These are phyloP conservation scores for Anabas testudineus DNA, from an alignment of 2,797 vertebrate genomes.

Conservation along the genomic window DNA sequence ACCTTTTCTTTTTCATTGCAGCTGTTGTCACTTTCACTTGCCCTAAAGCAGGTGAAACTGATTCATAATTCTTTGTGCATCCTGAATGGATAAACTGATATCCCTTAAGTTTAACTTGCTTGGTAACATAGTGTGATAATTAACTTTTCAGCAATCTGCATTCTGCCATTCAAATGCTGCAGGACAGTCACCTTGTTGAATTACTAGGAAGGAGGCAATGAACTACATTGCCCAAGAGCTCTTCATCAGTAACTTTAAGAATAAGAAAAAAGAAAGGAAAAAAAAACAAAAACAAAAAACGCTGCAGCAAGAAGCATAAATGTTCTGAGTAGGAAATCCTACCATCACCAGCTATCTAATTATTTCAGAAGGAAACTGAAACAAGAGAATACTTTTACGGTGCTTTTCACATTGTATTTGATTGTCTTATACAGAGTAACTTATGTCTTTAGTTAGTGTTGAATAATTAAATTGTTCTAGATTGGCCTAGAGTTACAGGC, in stretches of 20 bases:
- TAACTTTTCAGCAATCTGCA: too few relatives aligned
- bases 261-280: too few relatives aligned
- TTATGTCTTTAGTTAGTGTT: not conserved
- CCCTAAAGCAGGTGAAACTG: too few relatives aligned
- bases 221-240: not conserved
- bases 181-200: not conserved
- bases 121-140: too few relatives aligned
- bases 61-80: too few relatives aligned
- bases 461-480: not conserved
- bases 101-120: too few relatives aligned
- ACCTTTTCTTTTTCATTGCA: too few relatives aligned
- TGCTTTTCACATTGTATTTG: not conserved
- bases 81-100: too few relatives aligned
- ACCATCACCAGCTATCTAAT: too few relatives aligned
- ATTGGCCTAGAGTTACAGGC: not conserved
- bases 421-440: not conserved
- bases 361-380: conserved; percentile 44
- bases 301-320: not conserved
- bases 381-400: conserved; percentile 17
- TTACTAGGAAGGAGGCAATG: conserved; percentile 5
- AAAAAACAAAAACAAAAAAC: too few relatives aligned
- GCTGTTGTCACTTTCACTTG: too few relatives aligned
- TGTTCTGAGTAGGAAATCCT: conserved; percentile 5
- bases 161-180: not conserved
- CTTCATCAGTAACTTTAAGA: not conserved